Evolutionary conservation across 2,888 invertebrate genomes (phyloP).

Genomic region (Diplazon laetatorius): DNA sequence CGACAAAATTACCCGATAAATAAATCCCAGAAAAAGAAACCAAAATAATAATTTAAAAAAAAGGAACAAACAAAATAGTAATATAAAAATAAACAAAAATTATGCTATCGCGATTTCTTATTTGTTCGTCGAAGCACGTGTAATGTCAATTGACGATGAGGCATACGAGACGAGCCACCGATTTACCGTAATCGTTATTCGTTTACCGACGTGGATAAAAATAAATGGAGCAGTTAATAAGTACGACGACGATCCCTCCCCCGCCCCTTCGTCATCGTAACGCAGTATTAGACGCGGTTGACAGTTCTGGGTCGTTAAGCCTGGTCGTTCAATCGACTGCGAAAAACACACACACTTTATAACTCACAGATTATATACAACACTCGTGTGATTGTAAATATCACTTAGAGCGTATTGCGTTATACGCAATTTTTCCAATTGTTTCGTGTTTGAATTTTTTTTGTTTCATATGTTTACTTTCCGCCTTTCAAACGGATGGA

Average conservation of each 20-base stretch:
- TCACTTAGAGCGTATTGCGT: background rate
- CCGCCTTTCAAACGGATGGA: background rate
- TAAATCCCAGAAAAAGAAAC: no score
- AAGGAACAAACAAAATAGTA: no score
- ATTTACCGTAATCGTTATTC: background rate
- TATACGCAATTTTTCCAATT: background rate
- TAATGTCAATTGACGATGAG: no score
- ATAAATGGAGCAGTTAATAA: constrained; percentile 9
- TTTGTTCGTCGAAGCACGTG: no score
- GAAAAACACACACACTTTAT: constrained; percentile 7
- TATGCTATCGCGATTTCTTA: no score
- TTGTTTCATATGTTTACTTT: background rate
- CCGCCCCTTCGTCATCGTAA: background rate
- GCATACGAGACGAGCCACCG: no score
- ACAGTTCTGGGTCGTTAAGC: constrained; percentile 40
- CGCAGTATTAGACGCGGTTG: constrained; percentile 23
- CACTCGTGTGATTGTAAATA: constrained; percentile 8
- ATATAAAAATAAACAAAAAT: no score
- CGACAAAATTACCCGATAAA: no score
- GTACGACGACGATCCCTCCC: background rate
- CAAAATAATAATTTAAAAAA: no score
- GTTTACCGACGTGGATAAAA: background rate
- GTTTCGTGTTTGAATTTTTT: background rate
- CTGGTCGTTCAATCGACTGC: constrained; percentile 8
- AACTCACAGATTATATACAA: no score